phyloP scores from a whole-genome alignment of 2,797 vertebrate species.

The Onychomys arenicola region DNA sequence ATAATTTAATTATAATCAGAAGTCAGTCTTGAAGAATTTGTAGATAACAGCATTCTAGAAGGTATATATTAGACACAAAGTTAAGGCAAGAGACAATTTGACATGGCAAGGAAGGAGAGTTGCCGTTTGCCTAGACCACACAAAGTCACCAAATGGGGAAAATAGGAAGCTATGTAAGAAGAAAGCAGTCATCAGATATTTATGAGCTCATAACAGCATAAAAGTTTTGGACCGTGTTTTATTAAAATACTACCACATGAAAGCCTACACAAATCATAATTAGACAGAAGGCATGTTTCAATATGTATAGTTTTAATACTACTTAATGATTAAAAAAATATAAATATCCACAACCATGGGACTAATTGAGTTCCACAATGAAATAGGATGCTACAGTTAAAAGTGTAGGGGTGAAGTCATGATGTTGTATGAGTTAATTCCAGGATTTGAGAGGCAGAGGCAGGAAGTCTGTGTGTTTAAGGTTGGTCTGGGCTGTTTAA shows the following conservation, averaged over 20 bases:
- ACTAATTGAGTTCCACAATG: neutral
- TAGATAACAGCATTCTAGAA: neutral
- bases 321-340: neutral
- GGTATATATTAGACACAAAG: neutral
- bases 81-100: neutral
- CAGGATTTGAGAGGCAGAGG: neutral
- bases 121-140: neutral
- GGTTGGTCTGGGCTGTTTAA: neutral
- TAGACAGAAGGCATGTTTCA: neutral
- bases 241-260: neutral
- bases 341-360: neutral
- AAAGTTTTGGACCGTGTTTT: neutral
- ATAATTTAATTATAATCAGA: constrained; percentile 1
- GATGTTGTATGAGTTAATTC: neutral
- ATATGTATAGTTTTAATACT: neutral
- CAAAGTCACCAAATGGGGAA: neutral
- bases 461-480: neutral
- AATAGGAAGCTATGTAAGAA: neutral
- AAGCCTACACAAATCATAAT: neutral
- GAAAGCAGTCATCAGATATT: neutral
- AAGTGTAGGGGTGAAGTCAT: neutral
- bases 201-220: neutral
- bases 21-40: neutral
- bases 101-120: neutral
- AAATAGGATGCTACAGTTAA: too few relatives aligned